These are phyloP conservation scores for Dolichopus griseipennis DNA, from an alignment of 2,888 invertebrate genomes.

Conservation along the genomic window DNA sequence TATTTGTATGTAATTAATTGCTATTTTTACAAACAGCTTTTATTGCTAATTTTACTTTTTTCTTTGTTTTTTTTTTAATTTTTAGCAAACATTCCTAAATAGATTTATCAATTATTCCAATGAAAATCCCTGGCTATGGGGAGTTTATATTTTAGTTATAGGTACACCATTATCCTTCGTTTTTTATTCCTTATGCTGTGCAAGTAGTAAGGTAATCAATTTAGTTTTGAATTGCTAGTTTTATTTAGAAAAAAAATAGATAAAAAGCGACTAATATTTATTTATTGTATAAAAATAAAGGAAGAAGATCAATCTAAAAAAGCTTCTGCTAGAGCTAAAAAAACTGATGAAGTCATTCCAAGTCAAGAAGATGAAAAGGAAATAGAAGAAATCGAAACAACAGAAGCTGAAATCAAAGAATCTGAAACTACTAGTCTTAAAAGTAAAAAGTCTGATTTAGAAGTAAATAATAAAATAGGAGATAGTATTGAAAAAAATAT, in stretches of 20 bases:
- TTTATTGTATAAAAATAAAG: constrained; percentile 29
- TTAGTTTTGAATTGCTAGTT: constrained; percentile 14
- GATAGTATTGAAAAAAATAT: constrained; percentile 22
- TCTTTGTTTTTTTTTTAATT: constrained; percentile 8
- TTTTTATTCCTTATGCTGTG: constrained; percentile 71
- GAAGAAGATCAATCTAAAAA: constrained; percentile 44
- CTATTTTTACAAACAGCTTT: too few relatives aligned
- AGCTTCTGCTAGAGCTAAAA: constrained; percentile 52
- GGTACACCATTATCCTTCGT: constrained; percentile 70
- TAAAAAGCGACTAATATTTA: constrained; percentile 11
- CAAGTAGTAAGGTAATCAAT: constrained; percentile 44
- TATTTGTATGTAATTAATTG: too few relatives aligned
- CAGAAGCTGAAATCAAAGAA: constrained; percentile 2
- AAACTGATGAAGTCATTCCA: constrained; percentile 60
- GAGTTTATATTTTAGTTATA: constrained; percentile 66
- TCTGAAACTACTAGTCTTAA: constrained; percentile 33
- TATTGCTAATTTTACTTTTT: too few relatives aligned
- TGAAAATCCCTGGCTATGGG: constrained; percentile 87
- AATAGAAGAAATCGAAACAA: not conserved
- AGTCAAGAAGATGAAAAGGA: constrained; percentile 43
- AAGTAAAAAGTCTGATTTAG: constrained; percentile 43
- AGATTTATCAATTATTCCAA: constrained; percentile 67
- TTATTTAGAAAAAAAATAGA: not conserved
- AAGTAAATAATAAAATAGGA: constrained; percentile 28
- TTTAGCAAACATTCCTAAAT: constrained; percentile 68